Evolutionary conservation across 2,888 invertebrate genomes (phyloP).

Genomic region (Serripes groenlandicus): DNA sequence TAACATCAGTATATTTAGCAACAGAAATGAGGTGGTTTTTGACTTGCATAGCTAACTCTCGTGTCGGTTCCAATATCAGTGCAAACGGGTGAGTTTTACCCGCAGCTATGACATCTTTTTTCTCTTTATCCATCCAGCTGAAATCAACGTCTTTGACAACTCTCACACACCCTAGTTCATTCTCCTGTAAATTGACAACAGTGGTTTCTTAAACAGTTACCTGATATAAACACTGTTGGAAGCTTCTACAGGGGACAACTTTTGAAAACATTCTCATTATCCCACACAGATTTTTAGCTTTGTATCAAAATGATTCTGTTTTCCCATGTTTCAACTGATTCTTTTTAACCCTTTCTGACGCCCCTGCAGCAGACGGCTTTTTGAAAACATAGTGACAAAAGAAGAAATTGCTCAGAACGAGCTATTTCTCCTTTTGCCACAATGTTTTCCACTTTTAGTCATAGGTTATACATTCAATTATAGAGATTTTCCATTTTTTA

Average conservation of each 20-base stretch:
- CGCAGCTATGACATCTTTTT: neutral
- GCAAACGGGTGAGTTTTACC: constrained; percentile 87
- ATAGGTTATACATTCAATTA: no score
- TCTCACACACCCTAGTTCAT: constrained; percentile 75
- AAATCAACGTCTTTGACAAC: constrained; percentile 79
- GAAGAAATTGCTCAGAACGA: no score
- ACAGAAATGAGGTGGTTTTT: constrained; percentile 93
- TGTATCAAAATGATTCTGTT: no score
- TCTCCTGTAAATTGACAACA: constrained; percentile 29
- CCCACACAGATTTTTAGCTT: no score
- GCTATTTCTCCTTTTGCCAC: no score
- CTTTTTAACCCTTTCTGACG: no score
- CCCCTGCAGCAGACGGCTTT: no score
- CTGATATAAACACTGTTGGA: neutral
- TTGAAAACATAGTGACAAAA: no score
- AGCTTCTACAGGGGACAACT: neutral
- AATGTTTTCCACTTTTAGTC: no score
- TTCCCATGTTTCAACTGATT: no score
- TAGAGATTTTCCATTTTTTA: no score
- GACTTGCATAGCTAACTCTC: constrained; percentile 98
- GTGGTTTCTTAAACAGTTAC: no score
- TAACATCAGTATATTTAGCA: constrained; percentile 92
- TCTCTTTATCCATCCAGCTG: constrained; percentile 61
- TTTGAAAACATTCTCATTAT: constrained; percentile 7
- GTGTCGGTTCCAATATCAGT: constrained; percentile 96